These are phyloP conservation scores for Micromussa lordhowensis DNA, from an alignment of 92 coral and sea anemone genomes.

Conservation along the genomic window DNA sequence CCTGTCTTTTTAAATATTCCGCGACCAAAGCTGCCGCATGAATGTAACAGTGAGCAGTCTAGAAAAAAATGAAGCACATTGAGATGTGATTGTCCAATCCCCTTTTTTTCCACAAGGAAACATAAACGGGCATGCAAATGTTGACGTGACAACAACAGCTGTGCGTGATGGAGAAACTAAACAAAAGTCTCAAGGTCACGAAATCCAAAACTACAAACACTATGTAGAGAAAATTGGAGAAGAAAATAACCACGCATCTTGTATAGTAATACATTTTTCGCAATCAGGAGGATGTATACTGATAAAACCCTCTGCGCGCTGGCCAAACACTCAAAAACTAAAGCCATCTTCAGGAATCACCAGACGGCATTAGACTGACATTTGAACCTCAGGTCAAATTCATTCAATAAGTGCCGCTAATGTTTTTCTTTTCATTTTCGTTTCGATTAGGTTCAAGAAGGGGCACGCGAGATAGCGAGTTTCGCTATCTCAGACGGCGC, in stretches of 20 bases:
- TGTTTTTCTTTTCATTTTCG: background rate
- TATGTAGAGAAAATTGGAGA: background rate
- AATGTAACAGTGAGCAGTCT: constrained; percentile 97
- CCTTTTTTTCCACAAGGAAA: background rate
- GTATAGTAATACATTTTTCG: background rate
- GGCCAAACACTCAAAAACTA: background rate
- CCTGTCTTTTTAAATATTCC: constrained; percentile 95
- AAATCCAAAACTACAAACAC: background rate
- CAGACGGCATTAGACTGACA: too few species aligned
- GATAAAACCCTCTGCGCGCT: background rate
- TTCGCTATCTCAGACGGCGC: background rate
- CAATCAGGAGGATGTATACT: background rate
- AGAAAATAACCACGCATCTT: background rate
- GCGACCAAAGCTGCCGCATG: constrained; percentile 99
- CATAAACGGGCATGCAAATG: background rate
- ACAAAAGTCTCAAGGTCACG: background rate
- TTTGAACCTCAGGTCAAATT: background rate
- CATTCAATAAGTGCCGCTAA: background rate
- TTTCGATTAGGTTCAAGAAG: background rate
- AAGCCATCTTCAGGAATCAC: too few species aligned
- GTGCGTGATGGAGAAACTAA: background rate
- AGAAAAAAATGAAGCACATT: background rate
- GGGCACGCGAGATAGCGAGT: background rate
- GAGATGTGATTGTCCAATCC: too few species aligned
- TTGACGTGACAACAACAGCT: background rate